Conservation (phyloP, 2,888 invertebrate genomes). For the Lacanobia oleracea region DNA sequence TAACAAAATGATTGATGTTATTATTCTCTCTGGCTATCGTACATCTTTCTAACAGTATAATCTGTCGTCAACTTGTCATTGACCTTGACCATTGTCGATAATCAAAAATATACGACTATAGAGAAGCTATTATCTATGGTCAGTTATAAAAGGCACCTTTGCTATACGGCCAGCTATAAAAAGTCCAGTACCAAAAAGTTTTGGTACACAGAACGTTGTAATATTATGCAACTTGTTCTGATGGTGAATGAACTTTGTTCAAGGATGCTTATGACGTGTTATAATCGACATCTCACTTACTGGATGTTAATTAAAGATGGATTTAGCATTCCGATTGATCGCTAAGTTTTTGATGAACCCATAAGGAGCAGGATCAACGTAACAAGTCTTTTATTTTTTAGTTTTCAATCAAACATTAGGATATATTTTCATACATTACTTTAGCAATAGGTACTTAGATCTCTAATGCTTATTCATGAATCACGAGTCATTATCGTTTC, state of each 20-base stretch:
- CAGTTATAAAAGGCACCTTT: conserved; percentile 2
- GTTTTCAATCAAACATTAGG: neutral
- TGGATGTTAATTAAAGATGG: neutral
- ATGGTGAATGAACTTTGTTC: conserved; percentile 26
- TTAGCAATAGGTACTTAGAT: too few species aligned
- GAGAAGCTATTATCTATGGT: conserved; percentile 36
- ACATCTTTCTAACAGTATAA: conserved; percentile 16
- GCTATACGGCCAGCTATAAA: conserved; percentile 4
- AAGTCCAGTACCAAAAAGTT: conserved; percentile 2
- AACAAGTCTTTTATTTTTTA: neutral
- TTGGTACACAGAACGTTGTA: neutral
- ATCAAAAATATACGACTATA: neutral
- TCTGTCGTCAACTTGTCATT: conserved; percentile 32
- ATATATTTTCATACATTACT: neutral
- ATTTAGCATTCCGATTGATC: neutral
- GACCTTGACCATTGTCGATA: neutral
- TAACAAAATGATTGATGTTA: conserved; percentile 12
- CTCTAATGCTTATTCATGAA: neutral
- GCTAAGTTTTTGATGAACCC: neutral
- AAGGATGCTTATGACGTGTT: conserved; percentile 14
- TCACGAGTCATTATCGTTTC: too few species aligned
- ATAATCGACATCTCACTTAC: neutral
- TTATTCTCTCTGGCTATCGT: conserved; percentile 15
- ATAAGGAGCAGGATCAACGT: too few species aligned
- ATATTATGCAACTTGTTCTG: conserved; percentile 6